These are phyloP conservation scores for Emydura subglobosa DNA, from an alignment of 2,113 vertebrate species.

Conservation along the genomic window DNA sequence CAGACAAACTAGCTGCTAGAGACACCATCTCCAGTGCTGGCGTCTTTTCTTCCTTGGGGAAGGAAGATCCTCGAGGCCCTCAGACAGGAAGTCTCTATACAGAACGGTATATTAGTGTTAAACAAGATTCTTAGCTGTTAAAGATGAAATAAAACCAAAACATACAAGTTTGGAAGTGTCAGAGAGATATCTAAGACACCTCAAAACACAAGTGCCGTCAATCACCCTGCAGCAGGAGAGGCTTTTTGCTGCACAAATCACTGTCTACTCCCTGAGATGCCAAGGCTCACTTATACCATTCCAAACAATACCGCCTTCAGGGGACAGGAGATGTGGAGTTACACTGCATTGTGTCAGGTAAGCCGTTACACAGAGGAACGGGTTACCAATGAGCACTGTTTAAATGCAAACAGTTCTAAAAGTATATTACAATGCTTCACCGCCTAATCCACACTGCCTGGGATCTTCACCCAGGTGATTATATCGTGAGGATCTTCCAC, in stretches of 20 bases:
- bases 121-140: background rate
- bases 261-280: rapidly evolving
- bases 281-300: background rate
- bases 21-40: background rate
- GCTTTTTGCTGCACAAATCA: rapidly evolving
- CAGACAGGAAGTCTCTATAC: background rate
- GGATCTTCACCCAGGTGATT: slow-evolving; percentile 19
- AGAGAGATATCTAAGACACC: rapidly evolving
- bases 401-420: background rate
- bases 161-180: rapidly evolving
- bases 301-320: rapidly evolving
- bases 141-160: background rate
- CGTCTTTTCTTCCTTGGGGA: background rate
- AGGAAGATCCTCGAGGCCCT: background rate
- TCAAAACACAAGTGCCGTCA: background rate
- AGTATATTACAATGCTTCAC: background rate
- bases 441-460: background rate
- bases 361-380: rapidly evolving
- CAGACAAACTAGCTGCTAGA: background rate
- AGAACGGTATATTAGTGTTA: background rate
- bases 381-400: rapidly evolving
- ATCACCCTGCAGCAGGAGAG: rapidly evolving
- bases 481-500: slow-evolving; percentile 38
- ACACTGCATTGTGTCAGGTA: rapidly evolving
- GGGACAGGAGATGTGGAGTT: background rate